Evolutionary conservation across 2,888 invertebrate genomes (phyloP).

Genomic region (Fragum whitleyi): DNA sequence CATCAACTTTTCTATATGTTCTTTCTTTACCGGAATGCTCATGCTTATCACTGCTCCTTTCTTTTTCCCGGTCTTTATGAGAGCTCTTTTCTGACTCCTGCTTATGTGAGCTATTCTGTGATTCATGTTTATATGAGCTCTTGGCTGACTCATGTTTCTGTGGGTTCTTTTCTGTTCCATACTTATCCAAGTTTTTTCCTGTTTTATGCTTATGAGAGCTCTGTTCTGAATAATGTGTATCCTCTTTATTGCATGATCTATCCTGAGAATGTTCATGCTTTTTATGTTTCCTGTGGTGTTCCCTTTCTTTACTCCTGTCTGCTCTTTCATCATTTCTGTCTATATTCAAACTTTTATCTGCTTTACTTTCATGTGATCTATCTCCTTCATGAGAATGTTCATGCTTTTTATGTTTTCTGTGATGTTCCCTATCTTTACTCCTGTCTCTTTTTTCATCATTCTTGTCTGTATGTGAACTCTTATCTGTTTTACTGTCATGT

Average conservation of each 20-base stretch:
- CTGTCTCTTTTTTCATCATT: neutral
- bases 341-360: too few species aligned
- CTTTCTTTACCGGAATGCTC: too few species aligned
- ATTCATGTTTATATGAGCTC: neutral
- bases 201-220: neutral
- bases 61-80: too few species aligned
- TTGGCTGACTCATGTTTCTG: neutral
- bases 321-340: neutral
- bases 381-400: neutral
- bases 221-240: neutral
- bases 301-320: neutral
- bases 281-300: neutral
- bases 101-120: neutral
- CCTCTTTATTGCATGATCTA: neutral
- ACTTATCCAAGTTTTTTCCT: too few species aligned
- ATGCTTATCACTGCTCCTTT: too few species aligned
- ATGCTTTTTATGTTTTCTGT: neutral
- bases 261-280: neutral
- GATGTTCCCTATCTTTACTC: neutral
- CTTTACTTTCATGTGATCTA: neutral
- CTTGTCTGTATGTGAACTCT: constrained; percentile 11
- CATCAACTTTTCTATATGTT: too few species aligned
- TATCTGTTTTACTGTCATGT: constrained; percentile 1
- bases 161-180: neutral
- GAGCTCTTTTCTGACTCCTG: neutral